phyloP scores from a whole-genome alignment of 2,888 invertebrate species.

The Stenoptilia bipunctidactyla region DNA sequence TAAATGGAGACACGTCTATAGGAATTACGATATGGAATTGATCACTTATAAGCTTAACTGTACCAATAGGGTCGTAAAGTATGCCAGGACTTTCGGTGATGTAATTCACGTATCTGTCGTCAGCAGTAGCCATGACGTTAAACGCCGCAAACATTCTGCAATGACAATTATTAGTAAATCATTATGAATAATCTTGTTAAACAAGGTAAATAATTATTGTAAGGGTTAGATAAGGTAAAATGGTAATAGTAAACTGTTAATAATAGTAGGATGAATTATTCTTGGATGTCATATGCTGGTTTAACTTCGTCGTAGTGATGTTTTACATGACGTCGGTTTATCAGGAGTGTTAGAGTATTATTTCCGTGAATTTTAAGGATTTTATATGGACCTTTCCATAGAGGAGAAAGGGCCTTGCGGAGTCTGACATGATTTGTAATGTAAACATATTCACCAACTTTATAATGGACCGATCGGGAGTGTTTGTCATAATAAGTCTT shows the following conservation, averaged over 20 bases:
- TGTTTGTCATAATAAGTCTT: constrained; percentile 19
- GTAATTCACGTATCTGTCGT: constrained; percentile 1
- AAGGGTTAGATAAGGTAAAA: no score
- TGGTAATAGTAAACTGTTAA: no score
- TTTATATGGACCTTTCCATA: constrained; percentile 22
- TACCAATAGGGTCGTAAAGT: constrained; percentile 16
- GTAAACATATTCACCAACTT: constrained; percentile 15
- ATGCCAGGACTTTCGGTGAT: constrained; percentile 13
- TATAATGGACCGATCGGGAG: constrained; percentile 9
- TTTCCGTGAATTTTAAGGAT: constrained; percentile 18
- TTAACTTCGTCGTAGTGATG: constrained; percentile 17
- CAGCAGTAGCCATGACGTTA: constrained; percentile 1
- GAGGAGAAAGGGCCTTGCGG: constrained; percentile 16
- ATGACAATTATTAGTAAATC: neutral
- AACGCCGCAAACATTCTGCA: neutral
- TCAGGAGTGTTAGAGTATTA: constrained; percentile 15
- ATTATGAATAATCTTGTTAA: no score
- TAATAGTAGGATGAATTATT: neutral
- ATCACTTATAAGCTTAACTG: constrained; percentile 12
- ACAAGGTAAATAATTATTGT: no score
- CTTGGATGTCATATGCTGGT: constrained; percentile 6
- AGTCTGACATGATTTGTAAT: constrained; percentile 16
- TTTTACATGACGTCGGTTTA: constrained; percentile 15
- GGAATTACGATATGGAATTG: constrained; percentile 13
- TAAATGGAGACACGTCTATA: constrained; percentile 14